A percentile compares a stretch with the other conserved stretches of the same genome.
phyloP scores from a whole-genome alignment of 2,113 vertebrate genomes.

The Carlito syrichta region DNA sequence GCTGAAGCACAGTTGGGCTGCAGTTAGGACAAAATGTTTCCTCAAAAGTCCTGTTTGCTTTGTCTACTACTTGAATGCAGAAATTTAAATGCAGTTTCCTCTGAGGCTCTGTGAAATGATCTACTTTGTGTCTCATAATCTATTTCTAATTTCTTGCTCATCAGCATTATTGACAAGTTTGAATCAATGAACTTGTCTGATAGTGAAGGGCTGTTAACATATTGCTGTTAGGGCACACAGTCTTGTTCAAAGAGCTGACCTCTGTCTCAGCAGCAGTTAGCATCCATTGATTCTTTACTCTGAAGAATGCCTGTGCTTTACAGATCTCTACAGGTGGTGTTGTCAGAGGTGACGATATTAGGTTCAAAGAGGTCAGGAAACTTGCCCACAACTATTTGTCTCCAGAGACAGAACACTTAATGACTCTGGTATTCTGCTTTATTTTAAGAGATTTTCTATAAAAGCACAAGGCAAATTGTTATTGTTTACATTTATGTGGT shows the following conservation, averaged over 20 bases:
- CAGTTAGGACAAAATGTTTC: background rate
- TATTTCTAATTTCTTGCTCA: background rate
- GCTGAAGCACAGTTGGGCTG: background rate
- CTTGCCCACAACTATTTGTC: background rate
- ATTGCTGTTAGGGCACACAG: rapidly evolving
- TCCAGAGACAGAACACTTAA: too few relatives aligned
- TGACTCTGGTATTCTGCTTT: background rate
- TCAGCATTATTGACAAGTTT: rapidly evolving
- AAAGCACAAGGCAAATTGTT: background rate
- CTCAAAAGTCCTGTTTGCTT: background rate
- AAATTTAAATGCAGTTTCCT: background rate
- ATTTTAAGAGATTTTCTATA: background rate
- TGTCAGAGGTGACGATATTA: rapidly evolving
- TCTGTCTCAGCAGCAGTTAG: background rate
- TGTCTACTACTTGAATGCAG: background rate
- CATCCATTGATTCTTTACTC: rapidly evolving
- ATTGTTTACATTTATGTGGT: background rate
- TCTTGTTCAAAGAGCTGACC: rapidly evolving
- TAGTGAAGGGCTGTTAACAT: rapidly evolving
- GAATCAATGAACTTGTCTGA: background rate
- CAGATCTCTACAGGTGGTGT: rapidly evolving
- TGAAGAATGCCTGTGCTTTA: rapidly evolving
- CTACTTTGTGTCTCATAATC: background rate
- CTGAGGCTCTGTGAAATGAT: background rate
- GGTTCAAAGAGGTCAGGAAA: background rate